A percentile compares a stretch with the other conserved stretches of the same genome.
Conservation (phyloP, 1,140 invertebrate species). For the Lamellibrachia luymesi region DNA sequence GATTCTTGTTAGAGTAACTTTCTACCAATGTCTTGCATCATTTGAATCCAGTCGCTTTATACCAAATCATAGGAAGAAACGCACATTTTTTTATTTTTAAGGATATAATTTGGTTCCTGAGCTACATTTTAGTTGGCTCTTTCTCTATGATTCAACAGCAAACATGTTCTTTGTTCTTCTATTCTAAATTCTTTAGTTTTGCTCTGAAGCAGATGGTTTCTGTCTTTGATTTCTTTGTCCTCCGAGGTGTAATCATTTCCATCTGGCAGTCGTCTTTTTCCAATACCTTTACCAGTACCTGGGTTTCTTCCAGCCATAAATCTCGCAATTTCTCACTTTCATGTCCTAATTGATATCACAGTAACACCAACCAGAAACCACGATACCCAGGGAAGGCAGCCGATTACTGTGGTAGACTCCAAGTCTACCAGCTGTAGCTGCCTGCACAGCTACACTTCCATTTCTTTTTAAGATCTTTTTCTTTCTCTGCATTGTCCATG, state of each 20-base stretch:
- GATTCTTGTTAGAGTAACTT: not conserved
- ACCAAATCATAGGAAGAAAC: no score
- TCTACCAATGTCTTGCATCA: not conserved
- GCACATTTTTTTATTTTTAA: no score
- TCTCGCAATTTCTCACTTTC: not conserved
- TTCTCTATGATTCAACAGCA: no score
- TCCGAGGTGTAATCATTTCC: not conserved
- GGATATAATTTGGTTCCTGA: no score
- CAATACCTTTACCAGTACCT: not conserved
- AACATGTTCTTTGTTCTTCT: no score
- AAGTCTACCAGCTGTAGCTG: not conserved
- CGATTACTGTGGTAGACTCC: not conserved
- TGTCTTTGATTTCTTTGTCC: not conserved
- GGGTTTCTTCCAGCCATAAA: not conserved
- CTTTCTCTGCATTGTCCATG: not conserved
- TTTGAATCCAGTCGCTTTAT: no score
- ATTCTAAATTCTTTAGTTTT: no score
- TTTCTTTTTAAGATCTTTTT: not conserved
- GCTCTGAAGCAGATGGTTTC: not conserved
- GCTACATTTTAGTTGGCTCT: no score
- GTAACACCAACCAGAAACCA: no score
- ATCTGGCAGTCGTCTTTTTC: not conserved
- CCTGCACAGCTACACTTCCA: not conserved
- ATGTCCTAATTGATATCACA: constrained; percentile 1
- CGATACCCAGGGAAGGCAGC: not conserved